A percentile compares a stretch with the other conserved stretches of the same genome.
Evolutionary conservation across 2,888 invertebrate species (phyloP).

Genomic region (Metalampra italica): DNA sequence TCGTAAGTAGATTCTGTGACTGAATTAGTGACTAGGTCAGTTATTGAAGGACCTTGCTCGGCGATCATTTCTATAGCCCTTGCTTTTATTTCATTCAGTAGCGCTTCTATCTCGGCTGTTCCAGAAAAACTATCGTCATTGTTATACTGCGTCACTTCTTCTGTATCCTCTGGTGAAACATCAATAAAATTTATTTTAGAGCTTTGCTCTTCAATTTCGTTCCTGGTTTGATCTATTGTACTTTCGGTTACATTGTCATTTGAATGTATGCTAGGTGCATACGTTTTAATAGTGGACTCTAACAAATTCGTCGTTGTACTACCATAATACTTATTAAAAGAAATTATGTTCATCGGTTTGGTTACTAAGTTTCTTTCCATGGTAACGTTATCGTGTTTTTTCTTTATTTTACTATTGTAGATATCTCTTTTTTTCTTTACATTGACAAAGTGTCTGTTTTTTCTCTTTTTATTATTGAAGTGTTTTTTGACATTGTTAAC

Average conservation of each 20-base stretch:
- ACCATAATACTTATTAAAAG: neutral
- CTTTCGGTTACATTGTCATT: no score
- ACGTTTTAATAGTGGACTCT: neutral
- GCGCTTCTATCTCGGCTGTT: conserved; percentile 42
- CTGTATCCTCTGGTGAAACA: neutral
- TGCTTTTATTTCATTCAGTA: conserved; percentile 46
- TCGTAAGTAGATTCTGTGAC: conserved; percentile 39
- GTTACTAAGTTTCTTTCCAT: neutral
- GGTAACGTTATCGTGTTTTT: neutral
- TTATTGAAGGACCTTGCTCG: conserved; percentile 30
- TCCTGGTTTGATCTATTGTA: no score
- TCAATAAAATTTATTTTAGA: neutral
- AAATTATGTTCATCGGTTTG: neutral
- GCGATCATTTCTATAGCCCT: conserved; percentile 35
- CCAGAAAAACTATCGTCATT: conserved; percentile 13
- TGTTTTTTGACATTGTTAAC: neutral
- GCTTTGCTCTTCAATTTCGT: neutral
- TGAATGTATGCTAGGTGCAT: neutral
- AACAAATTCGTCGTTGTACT: neutral
- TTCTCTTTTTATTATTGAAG: neutral
- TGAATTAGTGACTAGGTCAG: conserved; percentile 33
- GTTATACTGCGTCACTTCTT: neutral
- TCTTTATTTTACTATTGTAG: neutral
- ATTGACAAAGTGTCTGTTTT: neutral
- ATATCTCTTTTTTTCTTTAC: neutral